Evolutionary conservation across 2,797 vertebrate species (phyloP), one percentile per base, ranked within the genome.

Genomic region (Hybognathus amarus): DNA sequence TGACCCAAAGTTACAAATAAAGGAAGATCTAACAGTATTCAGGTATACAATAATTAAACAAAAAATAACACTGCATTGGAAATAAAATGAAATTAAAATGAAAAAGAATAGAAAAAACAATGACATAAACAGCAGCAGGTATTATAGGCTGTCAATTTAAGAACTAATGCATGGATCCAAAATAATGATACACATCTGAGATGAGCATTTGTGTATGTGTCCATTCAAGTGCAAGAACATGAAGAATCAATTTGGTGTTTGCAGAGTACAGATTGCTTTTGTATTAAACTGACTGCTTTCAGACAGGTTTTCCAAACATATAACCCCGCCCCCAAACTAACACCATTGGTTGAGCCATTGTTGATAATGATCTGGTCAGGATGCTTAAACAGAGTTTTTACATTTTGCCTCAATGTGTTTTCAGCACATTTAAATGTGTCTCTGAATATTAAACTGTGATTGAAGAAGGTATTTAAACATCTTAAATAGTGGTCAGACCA

Each of bases 401-500:
- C 15, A 42, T 59, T 59, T 76, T 76, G 22, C 36, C 36, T 17
- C 36, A 76, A 54, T 9, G 8, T 40, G 38, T 38, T 38, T 24
- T 56, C 52, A n/a, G 50, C 33, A 2, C 56, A 24, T 59, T 24
- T 42, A 17, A 59, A 24, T 8, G 11, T 18, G 36, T 40, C 36
- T 42, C 54, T 61, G 36, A 8, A 18, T 42, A 59, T 40, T 76
- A 42, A 61, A 76, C 36, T 27, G 54, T 36, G 36, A 61, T 59
- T 27, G 5, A n/a, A 27, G 4, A 76, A 40, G 22, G 22, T 3
- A 24, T 40, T 24, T 10, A 75, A 38, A 24, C 12, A 40, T 54
- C 45, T 74, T 20, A 50, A 71, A 71, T 54, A n/a, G 3, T 18
- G 40, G 18, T 54, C 59, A 90, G 87, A 82, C 90, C 90, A 85